Evolutionary conservation across 2,113 vertebrate species (phyloP).

Genomic region (Ursus arctos): DNA sequence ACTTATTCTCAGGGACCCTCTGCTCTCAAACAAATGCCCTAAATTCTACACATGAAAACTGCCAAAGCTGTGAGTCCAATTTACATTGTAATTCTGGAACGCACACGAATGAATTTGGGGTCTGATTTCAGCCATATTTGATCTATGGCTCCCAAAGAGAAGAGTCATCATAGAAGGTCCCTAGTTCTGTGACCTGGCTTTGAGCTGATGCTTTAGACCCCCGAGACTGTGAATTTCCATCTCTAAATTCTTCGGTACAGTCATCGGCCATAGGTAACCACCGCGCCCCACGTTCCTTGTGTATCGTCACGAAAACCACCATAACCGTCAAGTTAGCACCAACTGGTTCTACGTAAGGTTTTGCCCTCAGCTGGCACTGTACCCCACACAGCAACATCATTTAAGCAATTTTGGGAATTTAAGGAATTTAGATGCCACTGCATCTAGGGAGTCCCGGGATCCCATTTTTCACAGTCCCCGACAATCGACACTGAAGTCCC

Average conservation of each 20-base stretch:
- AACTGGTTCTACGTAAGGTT: too few relatives aligned
- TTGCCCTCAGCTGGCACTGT: background rate
- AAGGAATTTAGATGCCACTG: background rate
- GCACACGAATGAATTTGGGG: background rate
- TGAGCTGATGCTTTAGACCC: background rate
- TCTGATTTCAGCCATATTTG: background rate
- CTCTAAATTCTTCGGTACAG: background rate
- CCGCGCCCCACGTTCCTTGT: background rate
- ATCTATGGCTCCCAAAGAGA: background rate
- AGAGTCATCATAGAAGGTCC: background rate
- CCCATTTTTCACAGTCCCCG: background rate
- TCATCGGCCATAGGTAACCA: background rate
- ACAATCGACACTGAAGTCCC: background rate
- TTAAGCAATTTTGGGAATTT: background rate
- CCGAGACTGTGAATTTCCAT: background rate
- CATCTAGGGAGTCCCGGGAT: background rate
- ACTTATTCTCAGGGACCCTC: background rate
- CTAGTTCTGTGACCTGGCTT: background rate
- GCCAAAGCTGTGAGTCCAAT: background rate
- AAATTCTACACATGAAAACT: background rate
- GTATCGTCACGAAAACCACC: rapidly evolving
- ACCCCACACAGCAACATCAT: background rate
- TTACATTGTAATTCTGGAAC: background rate
- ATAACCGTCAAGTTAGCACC: background rate
- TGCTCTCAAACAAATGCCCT: background rate